Conservation (phyloP, 2,888 invertebrate species). For the Apodemia zela region DNA sequence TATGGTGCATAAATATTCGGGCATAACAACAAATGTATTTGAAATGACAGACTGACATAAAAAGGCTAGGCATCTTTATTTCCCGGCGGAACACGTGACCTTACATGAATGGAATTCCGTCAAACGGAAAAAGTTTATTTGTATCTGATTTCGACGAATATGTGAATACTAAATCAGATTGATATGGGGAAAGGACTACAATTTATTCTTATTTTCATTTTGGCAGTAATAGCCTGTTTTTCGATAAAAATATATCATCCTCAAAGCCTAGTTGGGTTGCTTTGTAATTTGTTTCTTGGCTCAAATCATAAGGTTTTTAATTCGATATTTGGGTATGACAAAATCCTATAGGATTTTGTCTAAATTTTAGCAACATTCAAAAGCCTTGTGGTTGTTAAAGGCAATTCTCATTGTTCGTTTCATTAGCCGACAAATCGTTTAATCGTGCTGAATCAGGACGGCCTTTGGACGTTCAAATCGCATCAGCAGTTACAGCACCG, state of each 20-base stretch:
- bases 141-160: constrained; percentile 66
- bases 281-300: too few relatives aligned
- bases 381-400: too few relatives aligned
- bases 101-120: constrained; percentile 17
- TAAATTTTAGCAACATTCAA: too few relatives aligned
- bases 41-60: constrained; percentile 21
- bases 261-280: too few relatives aligned
- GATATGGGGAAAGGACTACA: constrained; percentile 5
- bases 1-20: constrained; percentile 11
- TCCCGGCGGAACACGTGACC: constrained; percentile 40
- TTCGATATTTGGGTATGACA: too few relatives aligned
- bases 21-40: constrained; percentile 11
- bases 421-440: too few relatives aligned
- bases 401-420: too few relatives aligned
- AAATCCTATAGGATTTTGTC: too few relatives aligned
- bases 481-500: too few relatives aligned
- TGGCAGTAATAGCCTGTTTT: not conserved
- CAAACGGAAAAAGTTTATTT: constrained; percentile 66
- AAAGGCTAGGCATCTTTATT: constrained; percentile 57
- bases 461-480: too few relatives aligned
- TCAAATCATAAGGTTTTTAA: too few relatives aligned
- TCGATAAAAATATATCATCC: not conserved
- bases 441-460: too few relatives aligned
- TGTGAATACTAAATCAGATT: constrained; percentile 69
- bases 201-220: constrained; percentile 5